A percentile compares a stretch with the other conserved stretches of the same genome.
Evolutionary conservation across 2,113 vertebrate species (phyloP).

Genomic region (Ptilonorhynchus violaceus): DNA sequence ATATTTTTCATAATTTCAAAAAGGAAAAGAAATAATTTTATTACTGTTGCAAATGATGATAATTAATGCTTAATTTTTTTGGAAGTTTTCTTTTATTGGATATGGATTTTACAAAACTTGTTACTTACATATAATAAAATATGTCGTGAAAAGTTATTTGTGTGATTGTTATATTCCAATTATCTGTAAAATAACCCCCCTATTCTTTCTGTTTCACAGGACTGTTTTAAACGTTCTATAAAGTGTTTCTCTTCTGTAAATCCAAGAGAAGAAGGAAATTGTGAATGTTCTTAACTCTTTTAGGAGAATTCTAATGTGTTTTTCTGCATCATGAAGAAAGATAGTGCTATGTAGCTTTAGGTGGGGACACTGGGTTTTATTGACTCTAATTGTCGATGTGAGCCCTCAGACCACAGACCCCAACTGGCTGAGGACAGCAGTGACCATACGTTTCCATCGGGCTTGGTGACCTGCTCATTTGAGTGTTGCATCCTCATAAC

Average conservation of each 20-base stretch:
- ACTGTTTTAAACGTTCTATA: neutral
- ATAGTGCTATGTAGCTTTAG: neutral
- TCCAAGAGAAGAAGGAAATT: neutral
- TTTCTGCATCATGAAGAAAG: neutral
- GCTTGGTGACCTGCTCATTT: neutral
- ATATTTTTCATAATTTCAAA: neutral
- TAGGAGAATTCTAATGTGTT: neutral
- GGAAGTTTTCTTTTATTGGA: neutral
- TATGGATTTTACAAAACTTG: neutral
- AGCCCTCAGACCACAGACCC: neutral
- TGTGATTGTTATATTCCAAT: neutral
- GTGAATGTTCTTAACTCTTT: neutral
- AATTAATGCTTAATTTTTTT: neutral
- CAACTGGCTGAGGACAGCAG: neutral
- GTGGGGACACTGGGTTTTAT: neutral
- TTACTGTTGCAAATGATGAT: neutral
- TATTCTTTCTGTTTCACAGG: neutral
- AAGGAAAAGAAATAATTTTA: neutral
- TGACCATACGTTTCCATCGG: neutral
- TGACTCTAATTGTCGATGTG: neutral
- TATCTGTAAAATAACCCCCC: neutral
- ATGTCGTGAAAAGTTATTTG: neutral
- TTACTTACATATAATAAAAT: neutral
- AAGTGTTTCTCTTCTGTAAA: neutral
- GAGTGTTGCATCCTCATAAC: neutral